Percentiles rank a stretch among this genome's conserved stretches.
phyloP scores from a whole-genome alignment of 1,140 invertebrate genomes.

The Protaetia brevitarsis region DNA sequence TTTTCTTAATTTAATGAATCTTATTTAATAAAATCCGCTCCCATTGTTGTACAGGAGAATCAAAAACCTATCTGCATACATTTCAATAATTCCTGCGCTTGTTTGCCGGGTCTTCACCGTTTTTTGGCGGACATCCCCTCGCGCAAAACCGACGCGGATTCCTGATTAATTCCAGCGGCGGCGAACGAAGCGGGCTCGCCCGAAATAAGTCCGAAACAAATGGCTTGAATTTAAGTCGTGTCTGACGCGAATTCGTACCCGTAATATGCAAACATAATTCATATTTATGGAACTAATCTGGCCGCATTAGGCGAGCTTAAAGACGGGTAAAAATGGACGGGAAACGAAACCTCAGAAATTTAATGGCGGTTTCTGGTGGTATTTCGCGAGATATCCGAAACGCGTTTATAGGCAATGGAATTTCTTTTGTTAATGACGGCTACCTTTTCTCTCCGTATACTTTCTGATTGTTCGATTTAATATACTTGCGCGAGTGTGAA shows the following conservation, averaged over 20 bases:
- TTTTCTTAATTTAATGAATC: no score
- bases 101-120: no score
- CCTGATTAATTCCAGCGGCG: not conserved
- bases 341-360: slow-evolving; percentile 7
- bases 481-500: no score
- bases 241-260: slow-evolving; percentile 2
- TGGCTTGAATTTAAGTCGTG: slow-evolving; percentile 5
- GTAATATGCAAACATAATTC: slow-evolving; percentile 15
- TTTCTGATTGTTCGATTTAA: no score
- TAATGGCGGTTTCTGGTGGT: not conserved
- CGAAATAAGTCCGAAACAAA: slow-evolving; percentile 12
- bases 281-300: slow-evolving; percentile 15
- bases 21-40: no score
- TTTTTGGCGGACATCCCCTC: not conserved
- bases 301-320: not conserved
- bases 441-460: no score
- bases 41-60: no score
- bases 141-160: not conserved
- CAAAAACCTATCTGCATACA: no score
- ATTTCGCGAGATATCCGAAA: slow-evolving; percentile 6
- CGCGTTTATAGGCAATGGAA: not conserved
- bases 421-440: slow-evolving; percentile 8
- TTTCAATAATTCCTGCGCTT: no score
- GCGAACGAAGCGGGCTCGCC: not conserved
- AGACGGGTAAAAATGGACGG: slow-evolving; percentile 6